Evolutionary conservation across 2,797 vertebrate genomes (phyloP), one percentile per base, ranked within the genome.

Genomic region (Pseudochirops cupreus): DNA sequence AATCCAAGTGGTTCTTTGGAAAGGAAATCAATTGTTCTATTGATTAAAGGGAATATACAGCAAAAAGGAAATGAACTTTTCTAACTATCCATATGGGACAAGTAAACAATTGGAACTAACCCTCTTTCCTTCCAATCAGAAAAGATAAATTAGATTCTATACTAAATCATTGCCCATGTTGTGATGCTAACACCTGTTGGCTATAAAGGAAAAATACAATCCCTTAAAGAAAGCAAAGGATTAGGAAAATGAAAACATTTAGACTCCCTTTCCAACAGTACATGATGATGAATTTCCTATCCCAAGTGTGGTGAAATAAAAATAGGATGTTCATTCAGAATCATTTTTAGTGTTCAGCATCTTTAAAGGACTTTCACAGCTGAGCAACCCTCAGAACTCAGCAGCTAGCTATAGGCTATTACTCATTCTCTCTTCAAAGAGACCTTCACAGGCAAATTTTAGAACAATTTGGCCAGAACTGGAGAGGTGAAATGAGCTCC

Each of bases 351-450:
- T 91, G 57, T 55, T 95, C 54, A 94, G 54, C 18, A 46, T 94
- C 67, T 93, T 94, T 95, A 92, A 96, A 96, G 94, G 56, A 56
- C n/a, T 91, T 96, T 95, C 94, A 92, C 5, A 54, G 62, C 28
- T 14, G 92, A 33, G 74, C 94, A 95, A 67, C 46, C 0, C 55
- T 97, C 56, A 93, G 46, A 92, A 58, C 33, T 95, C 46, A 92
- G 46, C 91, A 92, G n/a, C 18, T 33, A 92, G 33, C 14, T 31
- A 46, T 10, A 89, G 91, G 55, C 91, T 29, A 92, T 93, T 95
- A 18, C 91, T 95, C 56, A 52, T 92, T 92, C 56, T 29, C 54
- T 50, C 39, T 59, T 31, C n/a, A 93, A 55, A 93, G 26, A 56
- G 58, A 31, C 5, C 11, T 95, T 92, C n/a, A 95, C 16, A 52